These are phyloP conservation scores for Hyperopisus bebe DNA, from an alignment of 2,113 vertebrate genomes.

Conservation along the genomic window DNA sequence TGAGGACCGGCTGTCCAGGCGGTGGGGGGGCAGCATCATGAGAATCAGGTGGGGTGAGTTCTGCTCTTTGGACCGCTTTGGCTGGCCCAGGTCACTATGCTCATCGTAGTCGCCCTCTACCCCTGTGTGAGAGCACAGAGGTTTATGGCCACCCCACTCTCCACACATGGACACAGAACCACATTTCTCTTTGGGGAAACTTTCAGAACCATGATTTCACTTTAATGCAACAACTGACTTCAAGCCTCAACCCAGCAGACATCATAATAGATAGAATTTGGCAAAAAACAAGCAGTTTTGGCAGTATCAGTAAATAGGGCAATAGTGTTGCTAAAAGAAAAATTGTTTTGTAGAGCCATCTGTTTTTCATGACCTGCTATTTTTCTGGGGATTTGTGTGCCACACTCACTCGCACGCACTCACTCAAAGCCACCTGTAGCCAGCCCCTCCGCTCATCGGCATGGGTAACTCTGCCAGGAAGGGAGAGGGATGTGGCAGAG, in stretches of 20 bases:
- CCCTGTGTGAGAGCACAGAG: conserved; percentile 49
- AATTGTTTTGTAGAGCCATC: not conserved
- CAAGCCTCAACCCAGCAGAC: not conserved
- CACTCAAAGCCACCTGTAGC: not conserved
- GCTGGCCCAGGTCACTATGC: conserved; percentile 70
- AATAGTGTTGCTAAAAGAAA: not conserved
- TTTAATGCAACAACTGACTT: not conserved
- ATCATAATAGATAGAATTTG: not conserved
- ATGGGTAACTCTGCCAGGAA: too few relatives aligned
- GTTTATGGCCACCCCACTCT: not conserved
- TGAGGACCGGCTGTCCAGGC: conserved; percentile 62
- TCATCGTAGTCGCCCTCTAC: conserved; percentile 74
- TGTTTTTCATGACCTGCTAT: not conserved
- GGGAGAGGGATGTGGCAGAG: not conserved
- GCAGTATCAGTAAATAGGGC: not conserved
- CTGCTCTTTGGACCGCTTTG: conserved; percentile 74
- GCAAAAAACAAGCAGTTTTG: not conserved
- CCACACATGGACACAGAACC: not conserved
- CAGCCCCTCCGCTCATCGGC: not conserved
- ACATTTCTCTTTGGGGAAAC: not conserved
- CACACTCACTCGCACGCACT: not conserved
- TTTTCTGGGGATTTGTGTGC: not conserved
- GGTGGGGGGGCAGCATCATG: conserved; percentile 89
- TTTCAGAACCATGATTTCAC: not conserved
- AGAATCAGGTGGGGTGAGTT: conserved; percentile 81